Conservation (phyloP, 2,888 invertebrate species). For the Eupithecia insigniata region DNA sequence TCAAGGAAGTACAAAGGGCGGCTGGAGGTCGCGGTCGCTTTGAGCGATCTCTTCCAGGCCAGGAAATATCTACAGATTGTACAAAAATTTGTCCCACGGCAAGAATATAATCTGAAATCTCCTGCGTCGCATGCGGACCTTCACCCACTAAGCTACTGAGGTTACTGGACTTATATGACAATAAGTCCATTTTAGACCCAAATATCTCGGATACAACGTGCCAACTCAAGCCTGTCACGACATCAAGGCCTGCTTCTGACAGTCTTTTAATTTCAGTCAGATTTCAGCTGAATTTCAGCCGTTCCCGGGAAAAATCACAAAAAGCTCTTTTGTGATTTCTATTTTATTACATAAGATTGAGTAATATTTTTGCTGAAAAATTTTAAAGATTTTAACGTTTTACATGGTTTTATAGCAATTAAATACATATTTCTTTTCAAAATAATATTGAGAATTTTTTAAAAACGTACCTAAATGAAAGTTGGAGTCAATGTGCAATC, state of each 20-base stretch:
- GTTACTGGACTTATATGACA: too few species aligned
- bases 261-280: constrained; percentile 32
- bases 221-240: constrained; percentile 35
- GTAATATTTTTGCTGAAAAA: not conserved
- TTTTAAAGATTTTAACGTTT: not conserved
- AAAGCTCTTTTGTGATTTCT: not conserved
- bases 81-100: not conserved
- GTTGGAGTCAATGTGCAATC: not conserved
- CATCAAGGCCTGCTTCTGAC: not conserved
- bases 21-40: too few species aligned
- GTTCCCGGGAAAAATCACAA: not conserved
- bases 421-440: not conserved
- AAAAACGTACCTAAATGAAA: not conserved
- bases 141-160: not conserved
- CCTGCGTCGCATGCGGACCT: not conserved
- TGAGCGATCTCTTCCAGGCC: too few species aligned
- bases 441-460: not conserved
- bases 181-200: not conserved
- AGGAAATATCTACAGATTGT: not conserved
- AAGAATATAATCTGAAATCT: not conserved
- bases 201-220: not conserved
- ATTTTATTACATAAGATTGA: not conserved
- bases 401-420: not conserved
- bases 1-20: too few species aligned
- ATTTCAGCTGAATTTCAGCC: constrained; percentile 51